Conservation (phyloP, 2,888 invertebrate genomes). For the Diogma glabrata region DNA sequence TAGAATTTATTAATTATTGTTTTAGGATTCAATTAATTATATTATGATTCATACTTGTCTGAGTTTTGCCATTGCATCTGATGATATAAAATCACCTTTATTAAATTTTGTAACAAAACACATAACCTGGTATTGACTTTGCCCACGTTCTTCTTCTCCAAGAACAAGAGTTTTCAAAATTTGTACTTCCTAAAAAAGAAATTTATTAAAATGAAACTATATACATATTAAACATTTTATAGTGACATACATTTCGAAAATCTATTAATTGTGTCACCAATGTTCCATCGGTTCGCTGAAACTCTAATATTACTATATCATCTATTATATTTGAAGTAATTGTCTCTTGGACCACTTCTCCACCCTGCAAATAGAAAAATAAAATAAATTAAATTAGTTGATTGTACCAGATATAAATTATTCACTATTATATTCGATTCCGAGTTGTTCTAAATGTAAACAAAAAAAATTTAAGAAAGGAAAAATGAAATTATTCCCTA, state of each 20-base stretch:
- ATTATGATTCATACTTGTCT: conserved; percentile 57
- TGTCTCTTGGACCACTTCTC: conserved; percentile 85
- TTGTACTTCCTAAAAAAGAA: conserved; percentile 68
- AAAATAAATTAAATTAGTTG: not conserved
- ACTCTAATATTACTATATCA: conserved; percentile 80
- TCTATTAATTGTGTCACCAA: conserved; percentile 86
- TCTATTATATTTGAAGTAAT: conserved; percentile 85
- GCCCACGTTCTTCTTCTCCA: conserved; percentile 86
- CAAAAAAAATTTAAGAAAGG: too few relatives aligned
- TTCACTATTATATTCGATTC: too few relatives aligned
- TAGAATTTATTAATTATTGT: not conserved
- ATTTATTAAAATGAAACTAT: conserved; percentile 4
- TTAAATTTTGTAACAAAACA: conserved; percentile 85
- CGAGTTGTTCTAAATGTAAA: too few relatives aligned
- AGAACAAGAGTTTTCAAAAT: conserved; percentile 78
- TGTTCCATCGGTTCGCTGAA: conserved; percentile 83
- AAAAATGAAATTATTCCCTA: too few relatives aligned
- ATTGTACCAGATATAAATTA: too few relatives aligned
- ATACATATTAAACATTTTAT: not conserved
- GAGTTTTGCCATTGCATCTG: conserved; percentile 92
- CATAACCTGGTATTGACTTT: conserved; percentile 77
- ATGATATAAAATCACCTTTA: conserved; percentile 88
- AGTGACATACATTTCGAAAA: conserved; percentile 72
- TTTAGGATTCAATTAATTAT: not conserved
- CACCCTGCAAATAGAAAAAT: conserved; percentile 53